Percentiles rank a stretch among this genome's conserved stretches.
phyloP scores from a whole-genome alignment of 2,797 vertebrate genomes.

The Lateolabrax maculatus region DNA sequence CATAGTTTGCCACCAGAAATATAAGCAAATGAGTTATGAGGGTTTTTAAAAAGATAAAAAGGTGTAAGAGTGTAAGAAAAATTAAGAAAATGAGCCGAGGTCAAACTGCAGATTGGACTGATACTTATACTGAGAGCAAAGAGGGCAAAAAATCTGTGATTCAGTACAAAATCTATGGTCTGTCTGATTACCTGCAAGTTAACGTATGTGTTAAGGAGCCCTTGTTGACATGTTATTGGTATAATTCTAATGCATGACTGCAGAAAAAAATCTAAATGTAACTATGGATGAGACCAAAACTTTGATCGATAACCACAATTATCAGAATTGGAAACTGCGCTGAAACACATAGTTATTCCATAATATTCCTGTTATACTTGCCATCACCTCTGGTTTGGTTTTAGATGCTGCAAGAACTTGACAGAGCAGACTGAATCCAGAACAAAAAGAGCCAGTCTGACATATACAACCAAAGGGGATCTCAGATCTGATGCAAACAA shows the following conservation, averaged over 20 bases:
- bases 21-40: slow-evolving; percentile 16
- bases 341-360: not conserved
- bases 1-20: slow-evolving; percentile 4
- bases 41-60: not conserved
- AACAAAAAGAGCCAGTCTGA: slow-evolving; percentile 27
- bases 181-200: not conserved
- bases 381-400: not conserved
- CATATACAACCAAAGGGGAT: slow-evolving; percentile 19
- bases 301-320: not conserved
- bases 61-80: no score
- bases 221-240: not conserved
- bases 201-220: not conserved
- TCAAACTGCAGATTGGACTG: slow-evolving; percentile 8
- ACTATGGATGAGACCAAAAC: not conserved
- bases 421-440: slow-evolving; percentile 18
- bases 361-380: not conserved
- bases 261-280: not conserved
- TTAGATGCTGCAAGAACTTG: not conserved
- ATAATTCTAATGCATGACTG: not conserved
- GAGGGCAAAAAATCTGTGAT: not conserved
- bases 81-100: not conserved
- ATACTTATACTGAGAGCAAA: not conserved
- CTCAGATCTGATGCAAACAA: slow-evolving; percentile 23
- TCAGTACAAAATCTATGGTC: not conserved
- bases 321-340: not conserved